Percentiles rank a stretch among this genome's conserved stretches.
Conservation (phyloP, 1,140 invertebrate species). For the Megalonaias nervosa region DNA sequence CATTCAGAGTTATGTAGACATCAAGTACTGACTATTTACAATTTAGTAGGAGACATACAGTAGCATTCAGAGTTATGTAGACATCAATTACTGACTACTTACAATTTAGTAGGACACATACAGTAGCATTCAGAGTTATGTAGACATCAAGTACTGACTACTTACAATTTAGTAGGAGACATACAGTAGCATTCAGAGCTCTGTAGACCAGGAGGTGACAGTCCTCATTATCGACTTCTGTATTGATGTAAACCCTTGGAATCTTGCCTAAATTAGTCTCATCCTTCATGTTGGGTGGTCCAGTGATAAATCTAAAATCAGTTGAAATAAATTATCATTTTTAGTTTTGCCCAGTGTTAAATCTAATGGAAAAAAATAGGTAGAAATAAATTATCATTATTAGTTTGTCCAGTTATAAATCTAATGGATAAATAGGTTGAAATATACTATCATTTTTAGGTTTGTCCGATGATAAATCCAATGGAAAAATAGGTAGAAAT, state of each 20-base stretch:
- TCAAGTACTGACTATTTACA: too few species aligned
- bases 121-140: slow-evolving; percentile 79
- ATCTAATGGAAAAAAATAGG: too few species aligned
- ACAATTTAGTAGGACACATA: slow-evolving; percentile 78
- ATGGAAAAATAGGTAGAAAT: too few species aligned
- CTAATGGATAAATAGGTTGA: too few species aligned
- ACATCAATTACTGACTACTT: slow-evolving; percentile 47
- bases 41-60: slow-evolving; percentile 78
- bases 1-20: too few species aligned
- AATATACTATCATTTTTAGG: too few species aligned
- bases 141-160: slow-evolving; percentile 44
- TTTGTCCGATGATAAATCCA: too few species aligned
- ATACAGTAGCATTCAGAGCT: slow-evolving; percentile 84
- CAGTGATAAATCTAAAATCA: slow-evolving; percentile 79
- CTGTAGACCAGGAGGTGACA: slow-evolving; percentile 86
- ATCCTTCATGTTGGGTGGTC: slow-evolving; percentile 79
- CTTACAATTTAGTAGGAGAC: slow-evolving; percentile 75
- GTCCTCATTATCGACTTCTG: slow-evolving; percentile 74
- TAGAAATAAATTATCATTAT: too few species aligned
- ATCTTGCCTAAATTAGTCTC: slow-evolving; percentile 77
- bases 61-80: slow-evolving; percentile 77
- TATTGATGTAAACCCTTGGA: slow-evolving; percentile 81
- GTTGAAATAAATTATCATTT: too few species aligned
- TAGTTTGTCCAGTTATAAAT: too few species aligned
- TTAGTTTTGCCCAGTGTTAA: too few species aligned